phyloP scores from a whole-genome alignment of 2,113 vertebrate genomes.

The Vicugna pacos region DNA sequence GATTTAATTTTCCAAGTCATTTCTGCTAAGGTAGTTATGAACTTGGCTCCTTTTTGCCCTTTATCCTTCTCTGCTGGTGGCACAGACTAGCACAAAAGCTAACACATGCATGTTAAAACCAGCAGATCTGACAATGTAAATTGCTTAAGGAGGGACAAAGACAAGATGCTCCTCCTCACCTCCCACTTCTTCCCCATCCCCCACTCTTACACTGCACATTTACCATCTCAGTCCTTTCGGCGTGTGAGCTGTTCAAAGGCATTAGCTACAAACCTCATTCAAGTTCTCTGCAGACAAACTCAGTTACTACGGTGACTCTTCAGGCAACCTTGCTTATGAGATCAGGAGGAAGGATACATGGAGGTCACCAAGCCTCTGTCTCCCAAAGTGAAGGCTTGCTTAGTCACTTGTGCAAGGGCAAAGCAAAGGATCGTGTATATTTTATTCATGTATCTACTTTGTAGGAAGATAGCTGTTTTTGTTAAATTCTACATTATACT shows the following conservation, averaged over 20 bases:
- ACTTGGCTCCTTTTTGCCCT: not conserved
- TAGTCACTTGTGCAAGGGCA: not conserved
- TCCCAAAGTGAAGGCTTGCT: not conserved
- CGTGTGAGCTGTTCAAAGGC: not conserved
- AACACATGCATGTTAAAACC: not conserved
- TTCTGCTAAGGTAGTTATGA: not conserved
- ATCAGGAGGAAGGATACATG: not conserved
- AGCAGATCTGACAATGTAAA: not conserved
- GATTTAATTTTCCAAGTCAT: conserved; percentile 29
- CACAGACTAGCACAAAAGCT: not conserved
- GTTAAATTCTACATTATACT: conserved; percentile 8
- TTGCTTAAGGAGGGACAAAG: not conserved
- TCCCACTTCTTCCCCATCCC: not conserved
- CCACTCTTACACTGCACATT: not conserved
- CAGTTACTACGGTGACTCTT: not conserved
- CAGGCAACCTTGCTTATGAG: not conserved
- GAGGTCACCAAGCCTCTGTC: not conserved
- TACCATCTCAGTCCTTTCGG: not conserved
- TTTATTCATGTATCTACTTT: not conserved
- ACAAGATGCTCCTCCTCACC: not conserved
- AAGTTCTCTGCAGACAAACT: conserved; percentile 2
- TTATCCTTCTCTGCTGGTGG: not conserved
- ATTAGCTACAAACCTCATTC: not conserved
- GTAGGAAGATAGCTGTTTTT: conserved; percentile 27
- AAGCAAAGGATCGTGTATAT: not conserved